A percentile compares a stretch with the other conserved stretches of the same genome.
phyloP scores from a whole-genome alignment of 1,140 invertebrate genomes.

The Venturia canescens region DNA sequence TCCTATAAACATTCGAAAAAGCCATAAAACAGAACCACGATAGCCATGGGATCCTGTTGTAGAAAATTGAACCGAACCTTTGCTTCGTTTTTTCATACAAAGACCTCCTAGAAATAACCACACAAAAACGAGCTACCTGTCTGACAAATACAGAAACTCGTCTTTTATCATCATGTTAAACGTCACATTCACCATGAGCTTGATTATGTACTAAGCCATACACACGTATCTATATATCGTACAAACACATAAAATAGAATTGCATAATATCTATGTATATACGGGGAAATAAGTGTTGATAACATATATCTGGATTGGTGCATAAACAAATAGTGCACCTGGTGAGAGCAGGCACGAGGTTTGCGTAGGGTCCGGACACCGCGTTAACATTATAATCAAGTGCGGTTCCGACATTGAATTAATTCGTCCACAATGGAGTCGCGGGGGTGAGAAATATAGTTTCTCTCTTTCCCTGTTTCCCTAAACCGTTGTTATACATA shows the following conservation, averaged over 20 bases:
- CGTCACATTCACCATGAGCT: neutral
- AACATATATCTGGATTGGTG: slow-evolving; percentile 24
- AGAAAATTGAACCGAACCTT: no score
- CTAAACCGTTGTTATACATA: neutral
- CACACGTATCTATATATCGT: no score
- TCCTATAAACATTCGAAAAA: no score
- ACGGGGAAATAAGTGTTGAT: neutral
- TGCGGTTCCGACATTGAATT: slow-evolving; percentile 57
- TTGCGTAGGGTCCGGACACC: slow-evolving; percentile 13
- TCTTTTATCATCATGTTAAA: neutral
- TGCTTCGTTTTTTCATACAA: no score
- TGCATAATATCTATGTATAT: no score
- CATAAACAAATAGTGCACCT: slow-evolving; percentile 40
- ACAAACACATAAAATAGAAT: no score
- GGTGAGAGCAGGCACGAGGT: slow-evolving; percentile 23
- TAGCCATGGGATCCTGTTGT: no score
- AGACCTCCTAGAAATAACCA: no score
- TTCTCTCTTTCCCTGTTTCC: slow-evolving; percentile 15
- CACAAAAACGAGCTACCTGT: neutral
- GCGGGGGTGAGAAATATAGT: slow-evolving; percentile 47
- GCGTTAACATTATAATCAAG: slow-evolving; percentile 61
- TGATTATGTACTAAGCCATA: neutral
- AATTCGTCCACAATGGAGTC: slow-evolving; percentile 59
- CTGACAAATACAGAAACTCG: neutral
- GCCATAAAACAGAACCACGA: no score